Evolutionary conservation across 1,140 invertebrate species (phyloP).

Genomic region (Triops longicaudatus): DNA sequence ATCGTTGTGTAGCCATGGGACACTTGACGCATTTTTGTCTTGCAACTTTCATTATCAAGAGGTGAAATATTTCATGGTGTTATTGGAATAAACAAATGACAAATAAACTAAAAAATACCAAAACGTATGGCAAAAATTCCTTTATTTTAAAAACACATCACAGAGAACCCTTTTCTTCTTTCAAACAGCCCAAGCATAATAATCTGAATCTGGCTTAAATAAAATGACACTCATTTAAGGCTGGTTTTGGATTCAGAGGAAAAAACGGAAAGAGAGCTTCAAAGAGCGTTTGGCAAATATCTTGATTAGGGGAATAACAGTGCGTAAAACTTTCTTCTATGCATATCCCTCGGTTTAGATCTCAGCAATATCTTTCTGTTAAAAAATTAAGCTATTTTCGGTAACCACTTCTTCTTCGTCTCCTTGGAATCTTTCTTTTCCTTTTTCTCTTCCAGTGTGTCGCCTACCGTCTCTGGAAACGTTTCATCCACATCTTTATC

Average conservation of each 20-base stretch:
- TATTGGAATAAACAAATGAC: too few species aligned
- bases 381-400: neutral
- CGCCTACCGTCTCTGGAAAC: neutral
- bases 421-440: constrained; percentile 31
- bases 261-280: neutral
- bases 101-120: neutral
- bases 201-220: constrained; percentile 12
- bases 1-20: too few species aligned
- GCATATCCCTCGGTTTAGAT: too few species aligned
- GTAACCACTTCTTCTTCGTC: constrained; percentile 30
- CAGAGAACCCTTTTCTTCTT: neutral
- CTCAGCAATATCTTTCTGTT: neutral
- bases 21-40: too few species aligned
- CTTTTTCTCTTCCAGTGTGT: constrained; percentile 26
- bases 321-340: too few species aligned
- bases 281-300: neutral
- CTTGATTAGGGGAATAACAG: neutral
- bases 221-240: neutral
- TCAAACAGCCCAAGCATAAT: neutral
- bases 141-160: constrained; percentile 2
- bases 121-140: neutral
- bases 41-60: too few species aligned
- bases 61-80: too few species aligned
- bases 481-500: constrained; percentile 37
- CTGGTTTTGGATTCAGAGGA: neutral